These are phyloP conservation scores for Trematocara marginatum DNA, from an alignment of 2,113 vertebrate species.

Conservation along the genomic window DNA sequence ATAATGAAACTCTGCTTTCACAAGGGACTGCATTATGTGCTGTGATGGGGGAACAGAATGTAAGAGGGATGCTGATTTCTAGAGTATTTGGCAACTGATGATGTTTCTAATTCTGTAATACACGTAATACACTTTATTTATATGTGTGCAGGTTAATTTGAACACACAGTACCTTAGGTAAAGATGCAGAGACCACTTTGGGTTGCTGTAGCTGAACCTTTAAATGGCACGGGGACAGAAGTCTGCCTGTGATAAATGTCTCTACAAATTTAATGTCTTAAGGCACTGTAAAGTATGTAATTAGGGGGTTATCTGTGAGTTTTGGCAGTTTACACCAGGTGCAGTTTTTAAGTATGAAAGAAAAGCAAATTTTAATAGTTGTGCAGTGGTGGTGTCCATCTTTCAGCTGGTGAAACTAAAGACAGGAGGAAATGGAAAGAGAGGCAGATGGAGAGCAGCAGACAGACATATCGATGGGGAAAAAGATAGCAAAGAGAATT, in stretches of 20 bases:
- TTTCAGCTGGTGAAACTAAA: background rate
- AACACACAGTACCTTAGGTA: background rate
- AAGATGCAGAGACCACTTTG: conserved; percentile 11
- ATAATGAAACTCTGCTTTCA: background rate
- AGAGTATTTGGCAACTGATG: background rate
- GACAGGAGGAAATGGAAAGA: background rate
- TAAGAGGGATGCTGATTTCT: background rate
- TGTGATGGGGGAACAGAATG: background rate
- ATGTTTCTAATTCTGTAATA: background rate
- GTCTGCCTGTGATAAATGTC: background rate
- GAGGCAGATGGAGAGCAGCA: background rate
- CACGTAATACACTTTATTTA: background rate
- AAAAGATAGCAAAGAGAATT: background rate
- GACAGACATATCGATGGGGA: background rate
- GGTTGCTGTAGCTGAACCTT: conserved; percentile 24
- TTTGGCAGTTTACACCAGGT: background rate
- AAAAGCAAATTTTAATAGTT: background rate
- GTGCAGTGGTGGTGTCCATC: background rate
- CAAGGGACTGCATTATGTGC: background rate
- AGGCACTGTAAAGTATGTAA: background rate
- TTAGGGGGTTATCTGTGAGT: background rate
- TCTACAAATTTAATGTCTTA: background rate
- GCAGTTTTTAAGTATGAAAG: background rate
- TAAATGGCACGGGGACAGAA: conserved; percentile 23
- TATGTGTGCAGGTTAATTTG: background rate